Conservation (phyloP, 2,797 vertebrate genomes). For the Limosa lapponica region DNA sequence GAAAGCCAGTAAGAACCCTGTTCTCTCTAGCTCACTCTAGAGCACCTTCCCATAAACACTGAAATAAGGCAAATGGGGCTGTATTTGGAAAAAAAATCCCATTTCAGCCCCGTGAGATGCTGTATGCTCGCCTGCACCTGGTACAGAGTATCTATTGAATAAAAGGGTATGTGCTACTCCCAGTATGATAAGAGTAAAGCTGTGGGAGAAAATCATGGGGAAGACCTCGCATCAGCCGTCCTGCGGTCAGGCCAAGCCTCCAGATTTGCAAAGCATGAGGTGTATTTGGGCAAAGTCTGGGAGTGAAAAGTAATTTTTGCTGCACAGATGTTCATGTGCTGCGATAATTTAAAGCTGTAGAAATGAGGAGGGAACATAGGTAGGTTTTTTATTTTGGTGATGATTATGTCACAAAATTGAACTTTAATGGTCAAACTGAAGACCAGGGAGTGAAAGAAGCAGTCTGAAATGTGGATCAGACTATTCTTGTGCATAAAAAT, state of each 20-base stretch:
- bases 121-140: not conserved
- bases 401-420: not conserved
- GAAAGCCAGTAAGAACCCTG: not conserved
- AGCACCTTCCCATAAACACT: not conserved
- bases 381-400: not conserved
- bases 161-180: not conserved
- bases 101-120: not conserved
- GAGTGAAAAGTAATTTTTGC: not conserved
- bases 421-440: not conserved
- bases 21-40: not conserved
- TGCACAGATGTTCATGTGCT: not conserved
- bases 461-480: not conserved
- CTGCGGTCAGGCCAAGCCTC: not conserved
- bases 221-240: not conserved
- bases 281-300: not conserved
- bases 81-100: not conserved
- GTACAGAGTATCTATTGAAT: not conserved
- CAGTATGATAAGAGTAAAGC: not conserved
- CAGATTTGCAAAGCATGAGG: not conserved
- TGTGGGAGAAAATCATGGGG: fast-evolving
- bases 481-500: not conserved
- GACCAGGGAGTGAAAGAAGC: not conserved
- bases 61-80: not conserved
- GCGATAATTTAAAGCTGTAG: not conserved
- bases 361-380: not conserved